A percentile compares a stretch with the other conserved stretches of the same genome.
Conservation (phyloP, 2,113 vertebrate genomes). For the Lucifuga dentata region DNA sequence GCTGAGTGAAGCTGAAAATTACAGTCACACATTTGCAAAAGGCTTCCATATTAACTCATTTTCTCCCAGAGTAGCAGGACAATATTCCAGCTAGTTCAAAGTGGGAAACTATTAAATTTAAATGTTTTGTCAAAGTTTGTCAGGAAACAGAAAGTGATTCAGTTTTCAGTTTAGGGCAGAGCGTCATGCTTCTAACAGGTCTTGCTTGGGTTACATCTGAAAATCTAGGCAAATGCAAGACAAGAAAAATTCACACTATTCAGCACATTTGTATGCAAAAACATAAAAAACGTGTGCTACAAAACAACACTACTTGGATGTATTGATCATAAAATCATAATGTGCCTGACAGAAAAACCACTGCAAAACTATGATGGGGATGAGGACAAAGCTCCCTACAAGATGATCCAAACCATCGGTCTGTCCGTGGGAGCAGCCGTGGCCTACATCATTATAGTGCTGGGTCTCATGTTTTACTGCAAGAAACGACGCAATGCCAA, state of each 20-base stretch:
- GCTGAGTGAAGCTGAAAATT: conserved; percentile 43
- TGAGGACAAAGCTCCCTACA: conserved; percentile 90
- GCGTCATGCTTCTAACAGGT: too few relatives aligned
- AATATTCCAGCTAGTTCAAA: background rate
- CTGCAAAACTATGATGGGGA: conserved; percentile 44
- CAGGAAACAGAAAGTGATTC: too few relatives aligned
- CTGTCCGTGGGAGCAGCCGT: conserved; percentile 95
- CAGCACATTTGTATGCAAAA: too few relatives aligned
- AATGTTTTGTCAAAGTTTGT: conserved; percentile 3
- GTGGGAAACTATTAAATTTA: conserved; percentile 10
- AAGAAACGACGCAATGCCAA: conserved; percentile 96
- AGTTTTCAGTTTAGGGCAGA: too few relatives aligned
- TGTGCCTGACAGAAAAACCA: conserved; percentile 87
- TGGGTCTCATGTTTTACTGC: conserved; percentile 99
- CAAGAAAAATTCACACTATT: too few relatives aligned
- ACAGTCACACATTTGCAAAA: conserved; percentile 19
- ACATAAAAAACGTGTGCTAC: too few relatives aligned
- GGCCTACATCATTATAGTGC: conserved; percentile 96
- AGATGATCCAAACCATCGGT: conserved; percentile 99
- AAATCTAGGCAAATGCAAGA: too few relatives aligned
- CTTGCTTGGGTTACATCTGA: too few relatives aligned
- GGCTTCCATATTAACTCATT: conserved; percentile 29
- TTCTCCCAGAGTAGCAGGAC: conserved; percentile 23
- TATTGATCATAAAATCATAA: too few relatives aligned
- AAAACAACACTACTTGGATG: too few relatives aligned